phyloP scores from a whole-genome alignment of 1,140 invertebrate species.

The Drosophila sproati region DNA sequence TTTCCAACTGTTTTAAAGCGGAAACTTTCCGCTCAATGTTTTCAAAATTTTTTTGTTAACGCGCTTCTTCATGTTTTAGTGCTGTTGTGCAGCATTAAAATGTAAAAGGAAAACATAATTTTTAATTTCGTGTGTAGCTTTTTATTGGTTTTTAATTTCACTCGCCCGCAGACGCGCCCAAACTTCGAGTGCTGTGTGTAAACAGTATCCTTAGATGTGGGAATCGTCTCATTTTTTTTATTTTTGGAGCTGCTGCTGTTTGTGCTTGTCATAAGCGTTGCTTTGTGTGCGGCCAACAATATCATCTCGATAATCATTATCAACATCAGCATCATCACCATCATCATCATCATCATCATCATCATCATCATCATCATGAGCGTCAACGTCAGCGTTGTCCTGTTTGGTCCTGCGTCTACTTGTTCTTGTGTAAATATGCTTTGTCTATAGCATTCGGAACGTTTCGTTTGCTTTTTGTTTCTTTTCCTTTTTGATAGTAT shows the following conservation, averaged over 20 bases:
- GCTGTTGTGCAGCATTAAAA: slow-evolving; percentile 52
- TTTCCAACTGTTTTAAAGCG: slow-evolving; percentile 34
- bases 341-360: slow-evolving; percentile 11
- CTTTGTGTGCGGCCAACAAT: slow-evolving; percentile 70
- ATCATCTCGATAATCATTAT: slow-evolving; percentile 52
- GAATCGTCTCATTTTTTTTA: not conserved
- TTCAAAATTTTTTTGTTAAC: slow-evolving; percentile 51
- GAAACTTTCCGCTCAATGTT: slow-evolving; percentile 55
- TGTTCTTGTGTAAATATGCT: slow-evolving; percentile 73
- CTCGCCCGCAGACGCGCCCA: slow-evolving; percentile 54
- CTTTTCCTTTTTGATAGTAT: slow-evolving; percentile 42
- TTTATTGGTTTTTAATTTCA: slow-evolving; percentile 83
- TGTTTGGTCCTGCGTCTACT: slow-evolving; percentile 55
- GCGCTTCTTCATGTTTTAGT: slow-evolving; percentile 45
- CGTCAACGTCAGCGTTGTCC: slow-evolving; percentile 23
- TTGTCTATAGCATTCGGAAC: slow-evolving; percentile 71
- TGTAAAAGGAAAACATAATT: slow-evolving; percentile 76
- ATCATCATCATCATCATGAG: slow-evolving; percentile 16
- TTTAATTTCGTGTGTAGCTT: slow-evolving; percentile 75
- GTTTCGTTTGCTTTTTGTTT: slow-evolving; percentile 43
- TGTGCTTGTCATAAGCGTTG: slow-evolving; percentile 68
- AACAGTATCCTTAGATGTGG: slow-evolving; percentile 74
- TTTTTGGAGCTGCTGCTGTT: slow-evolving; percentile 11
- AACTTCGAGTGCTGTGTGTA: slow-evolving; percentile 44
- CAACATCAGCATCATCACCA: not conserved